phyloP scores from a whole-genome alignment of 2,797 vertebrate species.

The Varecia variegata region DNA sequence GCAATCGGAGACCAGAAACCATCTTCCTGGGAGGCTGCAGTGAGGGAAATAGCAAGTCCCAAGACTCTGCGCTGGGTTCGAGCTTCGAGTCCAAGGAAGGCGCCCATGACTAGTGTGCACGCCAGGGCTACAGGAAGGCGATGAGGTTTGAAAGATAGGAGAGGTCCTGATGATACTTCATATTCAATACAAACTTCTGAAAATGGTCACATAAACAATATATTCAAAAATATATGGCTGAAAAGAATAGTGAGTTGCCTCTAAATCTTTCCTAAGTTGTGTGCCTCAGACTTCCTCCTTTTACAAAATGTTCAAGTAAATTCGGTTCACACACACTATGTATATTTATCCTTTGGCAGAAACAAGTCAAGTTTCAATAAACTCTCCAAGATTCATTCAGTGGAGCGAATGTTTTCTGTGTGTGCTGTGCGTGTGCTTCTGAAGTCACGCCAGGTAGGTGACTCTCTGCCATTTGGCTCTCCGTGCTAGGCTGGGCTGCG shows the following conservation, averaged over 20 bases:
- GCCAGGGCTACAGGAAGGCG: not conserved
- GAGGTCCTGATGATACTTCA: too few relatives aligned
- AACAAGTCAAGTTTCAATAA: not conserved
- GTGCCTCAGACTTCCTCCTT: not conserved
- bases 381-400: not conserved
- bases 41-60: not conserved
- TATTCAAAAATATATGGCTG: not conserved
- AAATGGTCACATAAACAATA: not conserved
- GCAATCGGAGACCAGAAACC: not conserved
- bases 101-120: rapidly evolving
- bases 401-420: not conserved
- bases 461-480: not conserved
- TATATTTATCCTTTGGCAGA: not conserved
- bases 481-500: not conserved
- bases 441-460: not conserved
- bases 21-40: rapidly evolving
- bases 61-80: rapidly evolving
- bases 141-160: not conserved
- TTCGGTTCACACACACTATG: not conserved
- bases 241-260: not conserved
- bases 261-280: not conserved
- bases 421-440: not conserved
- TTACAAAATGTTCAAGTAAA: not conserved
- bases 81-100: not conserved
- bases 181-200: not conserved